These are phyloP conservation scores for Apamea monoglypha DNA, from an alignment of 2,888 invertebrate species.

Conservation along the genomic window DNA sequence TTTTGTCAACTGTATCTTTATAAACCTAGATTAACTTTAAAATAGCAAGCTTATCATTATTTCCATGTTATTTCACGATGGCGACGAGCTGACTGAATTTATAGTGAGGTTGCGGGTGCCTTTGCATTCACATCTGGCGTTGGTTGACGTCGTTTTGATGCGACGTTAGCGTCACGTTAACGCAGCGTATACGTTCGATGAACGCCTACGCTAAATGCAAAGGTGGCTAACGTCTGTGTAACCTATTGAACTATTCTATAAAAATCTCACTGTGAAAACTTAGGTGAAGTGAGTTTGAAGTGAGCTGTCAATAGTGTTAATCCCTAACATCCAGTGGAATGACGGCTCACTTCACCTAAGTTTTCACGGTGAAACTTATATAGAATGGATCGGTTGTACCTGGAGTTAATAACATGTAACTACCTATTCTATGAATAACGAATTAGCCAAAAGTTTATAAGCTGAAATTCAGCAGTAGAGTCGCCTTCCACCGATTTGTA, in stretches of 20 bases:
- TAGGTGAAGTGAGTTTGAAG: background rate
- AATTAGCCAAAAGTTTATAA: constrained; percentile 7
- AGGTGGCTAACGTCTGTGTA: constrained; percentile 3
- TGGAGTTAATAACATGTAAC: constrained; percentile 1
- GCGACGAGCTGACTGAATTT: constrained; percentile 42
- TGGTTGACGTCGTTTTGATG: constrained; percentile 9
- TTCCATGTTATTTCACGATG: constrained; percentile 15
- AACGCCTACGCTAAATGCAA: constrained; percentile 10
- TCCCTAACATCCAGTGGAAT: background rate
- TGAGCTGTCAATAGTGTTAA: background rate
- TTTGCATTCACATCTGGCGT: constrained; percentile 9
- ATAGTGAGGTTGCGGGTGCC: constrained; percentile 1
- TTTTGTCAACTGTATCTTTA: constrained; percentile 11
- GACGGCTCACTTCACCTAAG: background rate
- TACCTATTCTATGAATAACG: constrained; percentile 15
- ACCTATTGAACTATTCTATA: constrained; percentile 1
- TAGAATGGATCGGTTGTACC: background rate
- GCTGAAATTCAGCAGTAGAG: constrained; percentile 25
- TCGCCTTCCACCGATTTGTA: constrained; percentile 54
- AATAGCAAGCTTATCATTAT: constrained; percentile 24
- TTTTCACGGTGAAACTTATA: background rate
- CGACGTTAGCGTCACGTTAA: background rate
- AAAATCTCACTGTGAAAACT: background rate
- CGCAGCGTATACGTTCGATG: background rate
- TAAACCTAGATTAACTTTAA: constrained; percentile 13